Conservation (phyloP, 2,888 invertebrate species). For the Hydrotaea cyrtoneurina region DNA sequence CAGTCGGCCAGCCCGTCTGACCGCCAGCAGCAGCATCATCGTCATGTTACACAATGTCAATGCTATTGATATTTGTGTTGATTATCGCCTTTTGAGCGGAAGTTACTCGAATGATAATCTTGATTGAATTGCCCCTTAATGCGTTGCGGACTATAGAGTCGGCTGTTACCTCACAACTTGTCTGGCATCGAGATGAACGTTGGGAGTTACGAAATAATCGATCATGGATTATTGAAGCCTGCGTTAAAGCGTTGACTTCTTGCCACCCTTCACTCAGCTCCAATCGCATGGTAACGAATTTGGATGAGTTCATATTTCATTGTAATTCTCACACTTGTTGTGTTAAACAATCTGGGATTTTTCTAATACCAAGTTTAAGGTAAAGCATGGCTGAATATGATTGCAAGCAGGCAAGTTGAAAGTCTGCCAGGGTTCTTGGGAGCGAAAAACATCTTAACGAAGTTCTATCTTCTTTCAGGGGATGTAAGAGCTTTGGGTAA, state of each 20-base stretch:
- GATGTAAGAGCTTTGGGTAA: no score
- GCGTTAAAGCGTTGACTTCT: background rate
- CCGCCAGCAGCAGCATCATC: background rate
- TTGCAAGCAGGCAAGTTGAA: no score
- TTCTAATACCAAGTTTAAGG: no score
- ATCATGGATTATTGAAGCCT: background rate
- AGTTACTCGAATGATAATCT: background rate
- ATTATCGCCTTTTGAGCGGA: conserved; percentile 16
- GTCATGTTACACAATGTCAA: conserved; percentile 30
- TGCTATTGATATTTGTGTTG: conserved; percentile 29
- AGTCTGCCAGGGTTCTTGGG: no score
- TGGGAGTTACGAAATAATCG: background rate
- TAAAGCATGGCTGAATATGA: no score
- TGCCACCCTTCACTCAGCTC: background rate
- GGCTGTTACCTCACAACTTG: no score
- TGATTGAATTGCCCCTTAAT: background rate
- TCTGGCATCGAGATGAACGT: no score
- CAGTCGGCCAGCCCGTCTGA: background rate
- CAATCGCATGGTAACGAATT: background rate
- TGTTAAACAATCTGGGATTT: no score
- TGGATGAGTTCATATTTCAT: background rate
- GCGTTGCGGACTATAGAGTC: background rate
- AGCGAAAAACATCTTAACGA: no score
- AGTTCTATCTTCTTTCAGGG: no score
- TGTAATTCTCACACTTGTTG: no score